phyloP scores from a whole-genome alignment of 37 sponge, comb jelly and placozoan species.

The Theonella swinhoei region DNA sequence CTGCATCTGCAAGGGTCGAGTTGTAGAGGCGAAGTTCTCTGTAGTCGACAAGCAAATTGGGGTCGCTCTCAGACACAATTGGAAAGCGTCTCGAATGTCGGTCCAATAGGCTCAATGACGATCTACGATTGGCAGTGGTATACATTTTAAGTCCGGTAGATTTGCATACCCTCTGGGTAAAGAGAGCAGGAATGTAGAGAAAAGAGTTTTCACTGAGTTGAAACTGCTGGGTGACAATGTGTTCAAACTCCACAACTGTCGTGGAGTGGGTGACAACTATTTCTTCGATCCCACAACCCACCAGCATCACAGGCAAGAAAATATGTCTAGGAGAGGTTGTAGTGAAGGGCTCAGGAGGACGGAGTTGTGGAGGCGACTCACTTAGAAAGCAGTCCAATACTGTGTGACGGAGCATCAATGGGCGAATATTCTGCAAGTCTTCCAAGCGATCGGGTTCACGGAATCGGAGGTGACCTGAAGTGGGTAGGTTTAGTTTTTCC shows the following conservation, averaged over 20 bases:
- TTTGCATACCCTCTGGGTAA: neutral
- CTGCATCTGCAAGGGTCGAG: conserved; percentile 33
- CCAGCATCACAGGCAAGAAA: conserved; percentile 34
- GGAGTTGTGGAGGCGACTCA: neutral
- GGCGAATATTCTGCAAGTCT: neutral
- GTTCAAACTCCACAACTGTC: conserved; percentile 44
- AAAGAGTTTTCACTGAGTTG: conserved; percentile 34
- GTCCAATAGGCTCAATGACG: conserved; percentile 25
- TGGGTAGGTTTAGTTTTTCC: conserved; percentile 7
- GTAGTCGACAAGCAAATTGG: neutral
- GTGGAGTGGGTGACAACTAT: conserved; percentile 19
- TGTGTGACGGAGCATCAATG: conserved; percentile 4
- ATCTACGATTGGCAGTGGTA: neutral
- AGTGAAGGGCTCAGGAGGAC: neutral
- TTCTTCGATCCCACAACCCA: conserved; percentile 51
- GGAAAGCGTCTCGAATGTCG: conserved; percentile 36
- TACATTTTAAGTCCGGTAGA: conserved; percentile 15
- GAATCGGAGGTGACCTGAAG: conserved; percentile 28
- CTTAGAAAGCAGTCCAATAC: conserved; percentile 21
- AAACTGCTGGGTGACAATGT: conserved; percentile 21
- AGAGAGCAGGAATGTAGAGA: conserved; percentile 59
- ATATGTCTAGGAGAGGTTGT: neutral
- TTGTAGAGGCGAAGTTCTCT: conserved; percentile 28
- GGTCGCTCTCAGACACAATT: conserved; percentile 28
- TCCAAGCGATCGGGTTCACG: conserved; percentile 34